Percentiles rank a stretch among this genome's conserved stretches.
Conservation (phyloP, 2,888 invertebrate genomes). For the Cryptocephalus primarius region DNA sequence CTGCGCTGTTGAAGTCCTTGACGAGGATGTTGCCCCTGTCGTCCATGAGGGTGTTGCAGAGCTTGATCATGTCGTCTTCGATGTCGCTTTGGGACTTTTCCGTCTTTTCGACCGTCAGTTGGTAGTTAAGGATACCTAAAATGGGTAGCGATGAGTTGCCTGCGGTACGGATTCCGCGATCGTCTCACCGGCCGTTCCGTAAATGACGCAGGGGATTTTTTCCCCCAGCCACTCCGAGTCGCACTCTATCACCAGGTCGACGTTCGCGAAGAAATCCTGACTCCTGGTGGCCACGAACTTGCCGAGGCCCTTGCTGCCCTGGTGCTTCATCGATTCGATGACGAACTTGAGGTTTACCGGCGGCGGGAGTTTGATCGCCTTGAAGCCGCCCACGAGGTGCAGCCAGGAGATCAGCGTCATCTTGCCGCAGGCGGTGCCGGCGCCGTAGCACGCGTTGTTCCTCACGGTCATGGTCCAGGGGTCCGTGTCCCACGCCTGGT, state of each 20-base stretch:
- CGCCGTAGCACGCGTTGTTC: slow-evolving; percentile 32
- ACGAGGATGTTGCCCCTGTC: slow-evolving; percentile 29
- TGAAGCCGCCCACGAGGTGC: slow-evolving; percentile 30
- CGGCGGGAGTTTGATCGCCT: slow-evolving; percentile 25
- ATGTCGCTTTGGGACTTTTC: slow-evolving; percentile 26
- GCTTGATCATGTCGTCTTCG: slow-evolving; percentile 32
- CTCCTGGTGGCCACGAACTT: slow-evolving; percentile 28
- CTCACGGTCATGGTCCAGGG: slow-evolving; percentile 33
- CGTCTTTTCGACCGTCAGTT: slow-evolving; percentile 18
- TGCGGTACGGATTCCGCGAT: not conserved
- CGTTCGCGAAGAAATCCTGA: slow-evolving; percentile 30
- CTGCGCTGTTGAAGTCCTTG: slow-evolving; percentile 33
- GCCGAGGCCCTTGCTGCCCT: slow-evolving; percentile 31
- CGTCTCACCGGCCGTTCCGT: slow-evolving; percentile 34
- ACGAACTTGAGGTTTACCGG: slow-evolving; percentile 39
- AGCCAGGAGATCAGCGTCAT: slow-evolving; percentile 37
- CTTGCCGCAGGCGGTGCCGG: slow-evolving; percentile 36
- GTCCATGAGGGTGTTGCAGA: slow-evolving; percentile 28
- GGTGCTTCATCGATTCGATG: slow-evolving; percentile 36
- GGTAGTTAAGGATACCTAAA: slow-evolving; percentile 26
- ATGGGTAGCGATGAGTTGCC: not conserved
- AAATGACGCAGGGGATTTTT: slow-evolving; percentile 37
- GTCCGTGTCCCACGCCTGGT: slow-evolving; percentile 31
- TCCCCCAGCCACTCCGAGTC: slow-evolving; percentile 38
- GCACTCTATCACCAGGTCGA: slow-evolving; percentile 33